A percentile compares a stretch with the other conserved stretches of the same genome.
These are phyloP conservation scores for Chloroceryle amazona DNA, from an alignment of 2,797 vertebrate species.

Conservation along the genomic window DNA sequence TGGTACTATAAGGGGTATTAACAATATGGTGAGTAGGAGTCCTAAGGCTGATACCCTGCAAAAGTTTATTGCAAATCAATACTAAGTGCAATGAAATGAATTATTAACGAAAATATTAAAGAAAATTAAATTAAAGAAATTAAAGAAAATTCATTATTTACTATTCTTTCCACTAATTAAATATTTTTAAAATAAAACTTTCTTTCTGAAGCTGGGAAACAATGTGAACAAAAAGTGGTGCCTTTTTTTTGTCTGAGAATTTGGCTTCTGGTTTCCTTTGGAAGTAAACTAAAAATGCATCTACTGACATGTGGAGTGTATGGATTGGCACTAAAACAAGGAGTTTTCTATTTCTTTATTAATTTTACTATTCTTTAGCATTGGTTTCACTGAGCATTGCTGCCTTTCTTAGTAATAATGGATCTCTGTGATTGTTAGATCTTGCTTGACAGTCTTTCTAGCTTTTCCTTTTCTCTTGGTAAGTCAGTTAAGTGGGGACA, in stretches of 20 bases:
- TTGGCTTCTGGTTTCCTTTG: background rate
- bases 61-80: background rate
- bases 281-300: background rate
- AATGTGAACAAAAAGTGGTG: background rate
- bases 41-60: background rate
- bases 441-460: fast-evolving
- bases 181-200: background rate
- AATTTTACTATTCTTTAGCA: background rate
- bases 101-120: too few species aligned
- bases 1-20: background rate
- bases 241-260: background rate
- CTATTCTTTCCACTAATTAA: background rate
- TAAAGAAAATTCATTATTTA: background rate
- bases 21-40: slow-evolving; percentile 5
- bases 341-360: background rate
- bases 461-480: background rate
- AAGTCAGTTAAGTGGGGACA: background rate
- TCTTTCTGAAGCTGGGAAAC: background rate
- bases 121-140: too few species aligned
- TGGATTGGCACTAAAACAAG: background rate
- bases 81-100: background rate
- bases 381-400: background rate
- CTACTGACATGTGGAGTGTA: background rate
- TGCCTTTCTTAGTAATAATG: background rate
- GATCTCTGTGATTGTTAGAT: background rate